Base-by-base conservation (phyloP, 1,140 invertebrate genomes). In the Drosophila pachea region DNA sequence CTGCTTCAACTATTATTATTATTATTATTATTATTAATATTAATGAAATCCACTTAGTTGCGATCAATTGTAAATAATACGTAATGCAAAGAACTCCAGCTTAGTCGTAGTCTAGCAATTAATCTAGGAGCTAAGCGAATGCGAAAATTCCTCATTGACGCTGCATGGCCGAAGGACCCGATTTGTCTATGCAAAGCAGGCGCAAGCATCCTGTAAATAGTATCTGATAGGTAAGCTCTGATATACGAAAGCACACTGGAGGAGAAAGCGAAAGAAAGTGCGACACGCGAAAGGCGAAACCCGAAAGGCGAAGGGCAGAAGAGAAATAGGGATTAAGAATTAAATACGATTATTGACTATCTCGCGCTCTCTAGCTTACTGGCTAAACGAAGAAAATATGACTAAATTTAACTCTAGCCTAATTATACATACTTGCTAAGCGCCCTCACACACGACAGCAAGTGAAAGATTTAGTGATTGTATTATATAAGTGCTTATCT, bases 401-500 rank as follows among this genome's bases (percentile, higher is more conserved):
- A 65, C 42, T 86, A 86, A 67, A 77, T 67, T 75, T 86, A 86
- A 86, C 56, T 68, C 54, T 86, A 86, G 81, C 74, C 70, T 86
- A 81, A 79, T 86, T 70, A 76, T 43, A 43, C 7, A 12, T 14
- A 14, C 2, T 14, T 43, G 9, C 58, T 70, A 76, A 71, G 55
- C 52, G 63, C 59, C 58, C 76, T 31, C 72, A 75, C 50, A 66
- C 48, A 67, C 76, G 76, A 86, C 86, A 68, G 82, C 61, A 78
- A 86, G 70, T 70, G 86, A 72, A 86, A 86, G 63, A 82, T 81
- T 86, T 86, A 86, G 82, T 86, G 82, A 86, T 86, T 86, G 67
- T 86, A 86, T 77, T 60, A 72, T 60, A 72, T 87, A 77, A 86
- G 83, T 83, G 65, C 69, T 75, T 75, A 70, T 54, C 59, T 68